Base-by-base conservation (phyloP, 2,113 vertebrate genomes). In the Phaetusa simplex region DNA sequence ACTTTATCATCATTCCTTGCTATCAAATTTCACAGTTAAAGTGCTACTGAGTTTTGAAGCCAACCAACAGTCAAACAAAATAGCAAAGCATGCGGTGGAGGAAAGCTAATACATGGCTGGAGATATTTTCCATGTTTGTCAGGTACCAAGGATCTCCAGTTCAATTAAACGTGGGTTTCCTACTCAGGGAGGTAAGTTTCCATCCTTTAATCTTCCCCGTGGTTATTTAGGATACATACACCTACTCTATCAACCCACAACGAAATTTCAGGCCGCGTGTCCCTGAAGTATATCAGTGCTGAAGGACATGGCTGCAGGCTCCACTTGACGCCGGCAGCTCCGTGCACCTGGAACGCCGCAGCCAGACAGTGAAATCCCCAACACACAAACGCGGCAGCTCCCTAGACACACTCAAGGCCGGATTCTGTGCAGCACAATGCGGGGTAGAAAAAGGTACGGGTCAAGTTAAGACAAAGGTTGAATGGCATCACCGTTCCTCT, bases 401-500 rank as follows among this genome's bases (percentile, higher is more conserved):
- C 43, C 49, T 26, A 2, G 17, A 30, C 24, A 11, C 8, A 14
- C 2, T 5, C 40, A 13, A 29, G 43, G 32, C 21, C 15, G 7
- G 19, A 14, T 20, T 40, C 52, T 22, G 58, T 2, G 16, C 67
- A 38, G 45, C 47, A 47, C 27, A 16, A 58, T 0, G 0, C 2
- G 2, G 34, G 36, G 29, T 1, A 58, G 62, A 17, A 64, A 62
- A 43, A 40, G 49, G 53, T 11, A n/a, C 0, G 0, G 42, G 7
- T 26, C 6, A 18, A 8, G 49, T 42, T 9, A 36, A 73, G 67
- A 42, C 38, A 27, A 5, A 32, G 47, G 36, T 7, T 38, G 61
- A 78, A 19, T 13, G 14, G 30, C 58, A 38, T 43, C 82, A 36
- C n/a, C 34, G n/a, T 24, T 45, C 18, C 32, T 24, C 19, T 49